Evolutionary conservation across 30 jellyfish, hydroid and myxozoan species (phyloP), one percentile per base, ranked within the genome.

Genomic region (Aurelia sp.): DNA sequence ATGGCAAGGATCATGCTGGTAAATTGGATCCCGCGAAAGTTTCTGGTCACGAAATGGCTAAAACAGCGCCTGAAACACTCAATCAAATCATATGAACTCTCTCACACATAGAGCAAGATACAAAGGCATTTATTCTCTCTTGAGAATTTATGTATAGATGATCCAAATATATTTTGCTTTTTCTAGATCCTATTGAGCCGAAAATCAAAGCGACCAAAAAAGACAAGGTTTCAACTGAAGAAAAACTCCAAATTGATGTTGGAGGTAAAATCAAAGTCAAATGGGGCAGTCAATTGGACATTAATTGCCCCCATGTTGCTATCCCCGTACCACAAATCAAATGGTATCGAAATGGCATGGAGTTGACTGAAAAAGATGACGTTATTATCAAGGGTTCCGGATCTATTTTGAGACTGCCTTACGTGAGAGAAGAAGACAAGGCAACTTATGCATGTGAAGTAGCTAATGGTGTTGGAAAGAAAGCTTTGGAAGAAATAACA

Each of bases 361-460:
- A 47, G 17, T 51, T 92, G 85, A 60, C 84, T 13, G 91, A 86
- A 33, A 60, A 69, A 3, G 88, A 65, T 62, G 78, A 70, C 61
- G 79, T 86, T 21, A 71, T 85, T 58, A 66, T 81, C 48, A 86
- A 86, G 59, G 91, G 86, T 4, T 37, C 82, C 0, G 95, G 95
- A 11, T 35, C 52, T 23, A 74, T 86, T 7, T 57, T 92, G 62
- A 57, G 97, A 11, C 67, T 92, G 30, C 96, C 92, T 12, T 71
- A 57, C 31, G 96, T 92, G 9, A 72, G 71, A 33, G 55, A 59
- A 76, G 69, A 66, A 41, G 85, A 73, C 68, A 78, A 62, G 17
- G 96, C 92, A 15, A 64, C 88, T 8, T 92, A 92, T 76, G 57
- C 70, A 4, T 92, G 98, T 27, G 90, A 67, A 6, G 98, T 88